Base-by-base conservation (phyloP, 2,888 invertebrate species). In the Mesorhabditis belari region DNA sequence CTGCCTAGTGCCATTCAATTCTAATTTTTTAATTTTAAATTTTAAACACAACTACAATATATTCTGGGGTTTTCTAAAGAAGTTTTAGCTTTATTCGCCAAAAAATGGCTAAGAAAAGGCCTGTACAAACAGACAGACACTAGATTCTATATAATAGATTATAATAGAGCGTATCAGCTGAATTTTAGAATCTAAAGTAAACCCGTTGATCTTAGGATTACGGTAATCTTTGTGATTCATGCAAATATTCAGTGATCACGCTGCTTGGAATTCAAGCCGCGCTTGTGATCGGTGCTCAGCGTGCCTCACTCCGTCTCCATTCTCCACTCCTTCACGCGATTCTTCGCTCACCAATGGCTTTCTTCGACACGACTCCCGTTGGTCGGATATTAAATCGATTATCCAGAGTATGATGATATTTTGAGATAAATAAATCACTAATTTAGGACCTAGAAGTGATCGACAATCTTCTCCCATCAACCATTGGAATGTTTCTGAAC, bases 301-400 rank as follows among this genome's bases (percentile, higher is more conserved):
- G 61, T 5, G 79, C 79, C 5, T 69, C 71, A 3, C 65, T 71
- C 27, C 65, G 60, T 21, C 66, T 82, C 24, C 82, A 81, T 69
- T 49, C 63, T 29, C 66, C 67, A 12, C 63, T 82, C 26, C 69
- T 82, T 9, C 61, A 61, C 25, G 64, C 71, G 51, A 67, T 82
- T 6, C 67, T 82, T 5, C 75, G 73, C 21, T 72, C 73, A 78
- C 65, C 77, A 58, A 66, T 80, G 71, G 61, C 74, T 17, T 82
- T 82, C 69, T 82, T 81, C 66, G 81, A 82, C 64, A 66, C 69
- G 21, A 82, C 79, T 17, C 81, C 81, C 4, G 69, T 73, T n/a
- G 83, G 83, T 12, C 71, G 81, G 26, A 74, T 83, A 23, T 66
- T 83, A 60, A 71, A 71, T 57, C 54, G 71, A 25, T 35, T 71